These are phyloP conservation scores for Scolopax bukidnonensis DNA, from an alignment of 2,797 vertebrate genomes.

Conservation along the genomic window DNA sequence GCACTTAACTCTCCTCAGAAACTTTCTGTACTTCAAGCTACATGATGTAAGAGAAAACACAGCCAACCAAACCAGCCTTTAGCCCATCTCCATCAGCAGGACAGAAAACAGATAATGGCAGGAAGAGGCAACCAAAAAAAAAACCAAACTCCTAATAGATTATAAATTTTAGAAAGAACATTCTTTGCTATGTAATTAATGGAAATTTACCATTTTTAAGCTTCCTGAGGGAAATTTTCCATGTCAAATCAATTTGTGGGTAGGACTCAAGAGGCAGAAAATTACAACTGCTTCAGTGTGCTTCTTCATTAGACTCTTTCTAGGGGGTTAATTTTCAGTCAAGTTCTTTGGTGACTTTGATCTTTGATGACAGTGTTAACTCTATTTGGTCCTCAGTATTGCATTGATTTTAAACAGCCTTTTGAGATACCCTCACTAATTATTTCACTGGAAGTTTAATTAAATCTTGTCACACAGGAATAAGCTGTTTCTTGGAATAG, in stretches of 20 bases:
- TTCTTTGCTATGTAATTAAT: constrained; percentile 82
- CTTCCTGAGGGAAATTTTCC: constrained; percentile 78
- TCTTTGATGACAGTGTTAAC: constrained; percentile 83
- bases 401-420: constrained; percentile 76
- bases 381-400: constrained; percentile 76
- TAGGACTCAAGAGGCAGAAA: constrained; percentile 73
- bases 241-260: constrained; percentile 82
- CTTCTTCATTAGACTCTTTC: constrained; percentile 66
- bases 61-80: background rate
- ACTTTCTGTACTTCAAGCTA: background rate
- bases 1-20: background rate
- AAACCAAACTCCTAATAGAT: constrained; percentile 55
- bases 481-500: constrained; percentile 67
- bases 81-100: background rate
- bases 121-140: background rate
- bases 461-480: constrained; percentile 81
- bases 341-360: constrained; percentile 78
- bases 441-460: constrained; percentile 84
- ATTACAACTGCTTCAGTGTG: constrained; percentile 61
- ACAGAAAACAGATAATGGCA: background rate
- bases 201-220: constrained; percentile 81
- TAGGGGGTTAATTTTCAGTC: constrained; percentile 75
- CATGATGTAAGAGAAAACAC: background rate
- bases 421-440: constrained; percentile 81
- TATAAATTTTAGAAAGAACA: constrained; percentile 76